phyloP scores from a whole-genome alignment of 2,113 vertebrate species.

The Callionymus lyra region DNA sequence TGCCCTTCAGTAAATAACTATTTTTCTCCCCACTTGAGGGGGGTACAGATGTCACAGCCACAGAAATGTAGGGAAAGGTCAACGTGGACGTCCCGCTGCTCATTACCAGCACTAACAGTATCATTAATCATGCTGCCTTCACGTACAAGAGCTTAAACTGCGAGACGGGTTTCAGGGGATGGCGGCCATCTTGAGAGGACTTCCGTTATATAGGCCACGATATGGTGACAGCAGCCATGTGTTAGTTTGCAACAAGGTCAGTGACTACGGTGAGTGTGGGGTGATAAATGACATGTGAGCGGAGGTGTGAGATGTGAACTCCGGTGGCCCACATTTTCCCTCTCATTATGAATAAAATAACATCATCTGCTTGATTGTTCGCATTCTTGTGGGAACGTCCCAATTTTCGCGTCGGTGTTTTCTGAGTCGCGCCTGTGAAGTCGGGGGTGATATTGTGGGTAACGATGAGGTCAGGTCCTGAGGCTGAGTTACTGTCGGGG shows the following conservation, averaged over 20 bases:
- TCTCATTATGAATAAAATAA: too few species aligned
- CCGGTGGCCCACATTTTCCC: too few species aligned
- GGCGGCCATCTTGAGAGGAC: background rate
- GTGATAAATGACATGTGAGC: background rate
- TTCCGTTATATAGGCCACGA: constrained; percentile 17
- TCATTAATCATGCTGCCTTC: constrained; percentile 41
- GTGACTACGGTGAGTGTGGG: background rate
- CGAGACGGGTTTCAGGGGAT: constrained; percentile 10
- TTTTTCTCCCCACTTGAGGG: constrained; percentile 22
- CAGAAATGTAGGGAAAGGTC: constrained; percentile 24
- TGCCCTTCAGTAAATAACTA: constrained; percentile 15
- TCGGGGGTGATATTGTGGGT: constrained; percentile 2
- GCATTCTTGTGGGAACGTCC: too few species aligned
- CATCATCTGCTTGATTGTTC: too few species aligned
- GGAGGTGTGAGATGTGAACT: too few species aligned
- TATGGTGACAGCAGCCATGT: constrained; percentile 10
- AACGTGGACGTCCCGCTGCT: constrained; percentile 16
- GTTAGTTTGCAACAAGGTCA: constrained; percentile 9
- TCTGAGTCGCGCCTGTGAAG: too few species aligned
- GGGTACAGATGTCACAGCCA: constrained; percentile 36
- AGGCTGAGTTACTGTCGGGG: constrained; percentile 20
- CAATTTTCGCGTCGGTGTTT: too few species aligned
- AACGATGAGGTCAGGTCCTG: constrained; percentile 10
- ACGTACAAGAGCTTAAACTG: constrained; percentile 14
- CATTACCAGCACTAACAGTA: constrained; percentile 20